Evolutionary conservation across 2,888 invertebrate genomes (phyloP).

Genomic region (Lasioglossum pauxillum): DNA sequence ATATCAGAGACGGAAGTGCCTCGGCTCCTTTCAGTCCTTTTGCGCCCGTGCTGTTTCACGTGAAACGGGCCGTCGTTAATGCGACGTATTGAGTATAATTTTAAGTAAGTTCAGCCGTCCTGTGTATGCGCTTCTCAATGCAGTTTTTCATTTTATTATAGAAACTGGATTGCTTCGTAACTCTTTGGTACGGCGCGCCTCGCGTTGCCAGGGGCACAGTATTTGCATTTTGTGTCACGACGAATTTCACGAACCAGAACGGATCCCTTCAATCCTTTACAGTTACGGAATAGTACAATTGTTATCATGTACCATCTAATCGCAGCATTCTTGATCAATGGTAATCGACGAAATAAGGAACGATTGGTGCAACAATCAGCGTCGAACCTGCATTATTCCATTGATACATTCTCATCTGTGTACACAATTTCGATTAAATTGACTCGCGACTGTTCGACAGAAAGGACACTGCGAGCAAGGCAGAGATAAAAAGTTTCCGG

Average conservation of each 20-base stretch:
- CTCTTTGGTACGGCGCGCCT: background rate
- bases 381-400: background rate
- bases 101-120: background rate
- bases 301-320: too few relatives aligned
- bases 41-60: background rate
- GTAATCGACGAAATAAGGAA: background rate
- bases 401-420: background rate
- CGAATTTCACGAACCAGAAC: background rate
- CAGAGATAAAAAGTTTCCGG: background rate
- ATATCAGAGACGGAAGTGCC: conserved; percentile 22
- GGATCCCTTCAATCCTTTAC: too few relatives aligned
- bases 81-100: conserved; percentile 5
- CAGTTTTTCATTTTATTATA: background rate
- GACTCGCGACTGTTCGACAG: background rate
- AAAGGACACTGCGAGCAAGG: background rate
- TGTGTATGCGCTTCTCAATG: background rate
- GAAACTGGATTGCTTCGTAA: background rate
- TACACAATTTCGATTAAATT: background rate
- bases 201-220: background rate
- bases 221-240: background rate
- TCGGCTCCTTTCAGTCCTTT: conserved; percentile 15
- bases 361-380: background rate
- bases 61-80: conserved; percentile 21
- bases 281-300: background rate
- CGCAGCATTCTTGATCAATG: background rate